These are phyloP conservation scores for Rhinoraja longicauda DNA, from an alignment of 2,797 vertebrate species.

Conservation along the genomic window DNA sequence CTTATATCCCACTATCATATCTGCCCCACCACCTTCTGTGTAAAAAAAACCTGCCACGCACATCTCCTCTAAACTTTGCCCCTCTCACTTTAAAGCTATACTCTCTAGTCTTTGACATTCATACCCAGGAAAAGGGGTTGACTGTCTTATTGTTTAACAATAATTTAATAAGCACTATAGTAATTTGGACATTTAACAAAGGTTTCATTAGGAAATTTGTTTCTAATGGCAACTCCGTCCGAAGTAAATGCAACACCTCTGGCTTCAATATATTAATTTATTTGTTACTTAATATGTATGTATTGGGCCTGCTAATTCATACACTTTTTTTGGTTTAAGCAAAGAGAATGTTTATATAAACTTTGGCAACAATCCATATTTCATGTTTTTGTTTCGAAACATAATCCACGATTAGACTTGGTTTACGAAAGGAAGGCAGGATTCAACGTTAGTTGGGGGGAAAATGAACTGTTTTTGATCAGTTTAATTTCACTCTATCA, in stretches of 20 bases:
- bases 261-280: background rate
- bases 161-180: background rate
- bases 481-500: conserved; percentile 59
- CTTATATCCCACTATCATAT: no score
- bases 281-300: background rate
- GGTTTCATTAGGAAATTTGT: background rate
- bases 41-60: no score
- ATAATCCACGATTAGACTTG: conserved; percentile 53
- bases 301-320: background rate
- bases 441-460: conserved; percentile 75
- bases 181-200: conserved; percentile 8
- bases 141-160: background rate
- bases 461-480: conserved; percentile 65
- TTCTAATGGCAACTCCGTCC: background rate
- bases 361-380: conserved; percentile 14
- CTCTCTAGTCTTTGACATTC: no score
- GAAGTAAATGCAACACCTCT: background rate
- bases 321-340: background rate
- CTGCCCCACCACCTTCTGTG: no score
- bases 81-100: no score
- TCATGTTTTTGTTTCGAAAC: conserved; percentile 33
- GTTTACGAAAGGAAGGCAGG: conserved; percentile 64
- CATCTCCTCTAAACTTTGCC: no score
- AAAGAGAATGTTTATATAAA: background rate
- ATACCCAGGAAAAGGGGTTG: no score